Percentiles rank a stretch among this genome's conserved stretches.
Conservation (phyloP, 2,888 invertebrate species). For the Pollenia amentaria region DNA sequence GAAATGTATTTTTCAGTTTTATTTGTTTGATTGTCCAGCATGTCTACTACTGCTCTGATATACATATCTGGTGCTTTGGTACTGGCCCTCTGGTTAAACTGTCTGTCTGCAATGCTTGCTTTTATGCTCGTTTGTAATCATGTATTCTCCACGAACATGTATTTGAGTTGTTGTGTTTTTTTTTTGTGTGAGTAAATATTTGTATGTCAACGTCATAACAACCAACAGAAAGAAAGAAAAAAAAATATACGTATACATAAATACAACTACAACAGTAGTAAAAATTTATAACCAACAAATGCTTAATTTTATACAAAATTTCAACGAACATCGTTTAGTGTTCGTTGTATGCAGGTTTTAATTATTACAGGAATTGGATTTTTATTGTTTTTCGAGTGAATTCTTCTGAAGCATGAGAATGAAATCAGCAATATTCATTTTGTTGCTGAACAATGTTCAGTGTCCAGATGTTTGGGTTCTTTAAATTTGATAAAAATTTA, state of each 20-base stretch:
- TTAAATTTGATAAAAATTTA: no score
- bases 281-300: conserved; percentile 42
- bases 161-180: conserved; percentile 16
- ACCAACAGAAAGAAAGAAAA: neutral
- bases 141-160: neutral
- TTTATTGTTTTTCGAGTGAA: conserved; percentile 34
- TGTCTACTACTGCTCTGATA: conserved; percentile 23
- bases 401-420: neutral
- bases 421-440: conserved; percentile 24
- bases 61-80: neutral
- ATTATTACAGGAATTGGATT: conserved; percentile 50
- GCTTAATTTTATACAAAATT: conserved; percentile 54
- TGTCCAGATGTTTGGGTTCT: neutral
- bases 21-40: conserved; percentile 65
- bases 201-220: conserved; percentile 65
- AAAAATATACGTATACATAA: neutral
- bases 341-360: conserved; percentile 47
- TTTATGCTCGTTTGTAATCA: conserved; percentile 1
- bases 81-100: conserved; percentile 60
- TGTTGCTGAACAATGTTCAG: neutral
- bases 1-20: conserved; percentile 60
- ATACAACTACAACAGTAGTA: no score
- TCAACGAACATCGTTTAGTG: conserved; percentile 52
- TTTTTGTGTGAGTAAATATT: conserved; percentile 58
- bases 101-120: conserved; percentile 57